A percentile compares a stretch with the other conserved stretches of the same genome.
Conservation (phyloP, 1,140 invertebrate species). For the Aphidius ervi region DNA sequence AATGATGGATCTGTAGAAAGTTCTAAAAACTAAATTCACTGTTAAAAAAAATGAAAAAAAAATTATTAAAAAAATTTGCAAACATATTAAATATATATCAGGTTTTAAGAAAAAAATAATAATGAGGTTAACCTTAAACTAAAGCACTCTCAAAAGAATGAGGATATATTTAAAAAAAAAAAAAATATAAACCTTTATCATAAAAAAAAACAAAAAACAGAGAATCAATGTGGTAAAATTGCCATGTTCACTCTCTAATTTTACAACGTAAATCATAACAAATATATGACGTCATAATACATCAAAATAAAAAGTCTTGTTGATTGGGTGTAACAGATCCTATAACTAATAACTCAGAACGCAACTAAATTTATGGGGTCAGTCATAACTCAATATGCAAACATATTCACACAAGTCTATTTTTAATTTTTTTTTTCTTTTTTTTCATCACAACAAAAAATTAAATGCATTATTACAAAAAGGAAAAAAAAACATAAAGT, state of each 20-base stretch:
- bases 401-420: no score
- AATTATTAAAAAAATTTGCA: no score
- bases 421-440: no score
- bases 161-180: no score
- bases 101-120: background rate
- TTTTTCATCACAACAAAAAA: background rate
- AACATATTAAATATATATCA: no score
- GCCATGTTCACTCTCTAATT: conserved; percentile 29
- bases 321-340: conserved; percentile 47
- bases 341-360: conserved; percentile 42
- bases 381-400: conserved; percentile 37
- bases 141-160: no score
- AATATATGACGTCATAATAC: conserved; percentile 45
- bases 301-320: conserved; percentile 30
- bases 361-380: conserved; percentile 44
- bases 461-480: background rate
- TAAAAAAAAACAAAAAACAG: no score
- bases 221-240: no score
- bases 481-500: background rate
- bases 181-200: no score
- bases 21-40: background rate
- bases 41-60: no score
- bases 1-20: conserved; percentile 21
- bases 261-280: conserved; percentile 40
- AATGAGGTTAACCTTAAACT: background rate